These are phyloP conservation scores for Nymphalis urticae DNA, from an alignment of 2,888 invertebrate genomes.

Conservation along the genomic window DNA sequence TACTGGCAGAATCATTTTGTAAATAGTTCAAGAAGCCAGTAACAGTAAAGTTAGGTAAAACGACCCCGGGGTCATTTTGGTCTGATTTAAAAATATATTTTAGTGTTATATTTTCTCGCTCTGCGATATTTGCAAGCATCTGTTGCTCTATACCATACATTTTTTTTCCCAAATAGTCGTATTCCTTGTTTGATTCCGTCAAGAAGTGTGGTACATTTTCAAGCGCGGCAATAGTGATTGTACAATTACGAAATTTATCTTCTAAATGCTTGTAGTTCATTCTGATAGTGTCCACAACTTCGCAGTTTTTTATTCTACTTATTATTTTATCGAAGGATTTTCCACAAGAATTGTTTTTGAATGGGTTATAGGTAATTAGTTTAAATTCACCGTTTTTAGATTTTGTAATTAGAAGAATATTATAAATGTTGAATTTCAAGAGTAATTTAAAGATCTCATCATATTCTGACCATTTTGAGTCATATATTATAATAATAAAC, in stretches of 20 bases:
- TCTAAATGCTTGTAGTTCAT: conserved; percentile 41
- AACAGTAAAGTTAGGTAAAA: conserved; percentile 54
- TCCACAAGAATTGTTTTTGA: conserved; percentile 52
- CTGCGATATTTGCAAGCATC: conserved; percentile 52
- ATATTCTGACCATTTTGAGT: conserved; percentile 39
- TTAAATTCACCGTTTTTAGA: conserved; percentile 32
- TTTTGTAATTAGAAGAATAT: conserved; percentile 49
- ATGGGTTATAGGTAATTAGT: conserved; percentile 52
- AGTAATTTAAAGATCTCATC: conserved; percentile 45
- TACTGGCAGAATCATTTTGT: conserved; percentile 48
- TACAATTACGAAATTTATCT: conserved; percentile 48
- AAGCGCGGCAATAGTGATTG: conserved; percentile 49
- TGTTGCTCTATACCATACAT: conserved; percentile 55
- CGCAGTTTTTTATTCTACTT: conserved; percentile 48
- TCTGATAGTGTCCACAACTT: conserved; percentile 34
- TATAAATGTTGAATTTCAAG: conserved; percentile 47
- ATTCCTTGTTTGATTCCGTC: too few species aligned
- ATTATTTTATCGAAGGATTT: conserved; percentile 42
- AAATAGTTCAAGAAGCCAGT: conserved; percentile 53
- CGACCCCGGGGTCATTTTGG: conserved; percentile 41
- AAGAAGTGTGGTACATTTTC: conserved; percentile 44
- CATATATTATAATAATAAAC: conserved; percentile 36
- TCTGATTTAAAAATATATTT: conserved; percentile 43
- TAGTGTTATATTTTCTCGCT: conserved; percentile 46
- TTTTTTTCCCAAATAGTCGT: conserved; percentile 34